Base-by-base conservation (phyloP, 1,140 invertebrate genomes). In the Onthophagus taurus region DNA sequence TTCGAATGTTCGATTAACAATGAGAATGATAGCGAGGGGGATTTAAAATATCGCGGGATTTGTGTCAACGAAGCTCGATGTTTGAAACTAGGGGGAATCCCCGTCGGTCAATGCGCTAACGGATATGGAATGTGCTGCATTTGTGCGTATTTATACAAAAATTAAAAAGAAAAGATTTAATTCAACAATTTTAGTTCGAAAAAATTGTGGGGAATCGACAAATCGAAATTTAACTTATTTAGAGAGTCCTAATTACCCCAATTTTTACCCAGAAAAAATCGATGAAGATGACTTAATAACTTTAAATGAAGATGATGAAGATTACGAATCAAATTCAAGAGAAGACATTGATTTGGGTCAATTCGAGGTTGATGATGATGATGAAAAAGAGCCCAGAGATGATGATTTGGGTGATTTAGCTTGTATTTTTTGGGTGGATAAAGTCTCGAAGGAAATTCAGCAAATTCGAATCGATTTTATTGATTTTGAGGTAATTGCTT, bases 111-210 rank as follows among this genome's bases (percentile, higher is more conserved):
- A 4, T 87, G 85, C 65, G 83, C 82, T 16, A 74, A 78, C 55
- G 82, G 81, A 13, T 81, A 78, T 56, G 83, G 80, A 3, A 73
- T 77, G n/a, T 86, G 83, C 52, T 86, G 83, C 55, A 68, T 80
- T 37, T 76, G 82, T 85, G 70, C 78, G 74, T 71, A 34, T 42
- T 21, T 18, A 29, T 18, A 16, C 21, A 33, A 20, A 13, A 16
- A 8, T 44, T 20, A 34, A 34, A 14, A 34, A 34, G 14, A 41
- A 41, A 21, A 26, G 7, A n/a, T 8, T 16, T 13, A 41, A 5
- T 11, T 44, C 5, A 11, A 7, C 16, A n/a, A 48, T 65, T 64
- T 19, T 57, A 78, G 76, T 78, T 51, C 64, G 70, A 52, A 66
- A 65, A 20, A 68, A 68, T 2, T 81, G 78, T 50, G 77, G 75